These are phyloP conservation scores for Lathronympha strigana DNA, from an alignment of 2,888 invertebrate species.

Conservation along the genomic window DNA sequence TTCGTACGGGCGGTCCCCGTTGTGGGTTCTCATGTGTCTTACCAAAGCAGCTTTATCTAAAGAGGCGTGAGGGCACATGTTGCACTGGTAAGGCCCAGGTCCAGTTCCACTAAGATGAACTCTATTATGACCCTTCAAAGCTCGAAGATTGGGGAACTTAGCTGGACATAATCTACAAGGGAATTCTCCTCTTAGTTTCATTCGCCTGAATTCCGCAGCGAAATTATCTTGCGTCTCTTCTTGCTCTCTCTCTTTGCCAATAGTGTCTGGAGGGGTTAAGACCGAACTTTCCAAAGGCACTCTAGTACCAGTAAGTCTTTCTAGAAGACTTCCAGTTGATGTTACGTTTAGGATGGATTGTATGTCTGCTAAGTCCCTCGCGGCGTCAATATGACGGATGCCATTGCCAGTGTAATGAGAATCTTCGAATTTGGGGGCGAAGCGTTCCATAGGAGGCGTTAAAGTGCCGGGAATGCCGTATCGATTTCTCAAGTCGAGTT, in stretches of 20 bases:
- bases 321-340: constrained; percentile 86
- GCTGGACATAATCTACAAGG: constrained; percentile 95
- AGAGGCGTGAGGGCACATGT: constrained; percentile 95
- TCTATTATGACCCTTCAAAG: constrained; percentile 95
- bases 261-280: constrained; percentile 75
- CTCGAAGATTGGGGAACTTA: constrained; percentile 94
- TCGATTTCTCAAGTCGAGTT: constrained; percentile 90
- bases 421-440: constrained; percentile 74
- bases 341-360: constrained; percentile 92
- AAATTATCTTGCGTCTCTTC: constrained; percentile 93
- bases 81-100: constrained; percentile 94
- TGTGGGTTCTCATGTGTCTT: constrained; percentile 96
- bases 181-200: constrained; percentile 95
- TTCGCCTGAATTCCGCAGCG: constrained; percentile 93
- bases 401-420: constrained; percentile 68
- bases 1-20: constrained; percentile 97
- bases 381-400: constrained; percentile 81
- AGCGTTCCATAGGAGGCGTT: constrained; percentile 74
- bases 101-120: constrained; percentile 91
- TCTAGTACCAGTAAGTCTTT: constrained; percentile 83
- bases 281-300: constrained; percentile 73
- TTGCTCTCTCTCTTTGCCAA: constrained; percentile 71
- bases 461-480: constrained; percentile 79
- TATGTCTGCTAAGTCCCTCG: constrained; percentile 93
- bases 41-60: constrained; percentile 96